Evolutionary conservation across 1,140 invertebrate species (phyloP), one percentile per base, ranked within the genome.

Genomic region (Diorhabda elongata): DNA sequence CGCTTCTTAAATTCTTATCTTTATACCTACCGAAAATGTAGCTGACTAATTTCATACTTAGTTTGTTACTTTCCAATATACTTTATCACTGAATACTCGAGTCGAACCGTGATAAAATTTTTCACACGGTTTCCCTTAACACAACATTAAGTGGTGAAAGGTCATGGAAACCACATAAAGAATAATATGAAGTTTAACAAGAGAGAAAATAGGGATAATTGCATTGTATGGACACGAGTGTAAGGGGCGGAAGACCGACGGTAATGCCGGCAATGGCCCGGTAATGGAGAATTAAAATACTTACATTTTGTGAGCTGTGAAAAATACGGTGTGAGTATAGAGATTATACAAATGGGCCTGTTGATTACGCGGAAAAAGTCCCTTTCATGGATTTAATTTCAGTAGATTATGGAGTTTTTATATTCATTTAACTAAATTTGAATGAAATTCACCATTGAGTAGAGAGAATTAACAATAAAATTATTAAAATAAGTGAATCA

Each of bases 211-310:
- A 41, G 47, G 64, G 64, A 65, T 65, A 65, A 65, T 65, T 65
- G 64, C 64, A 65, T 65, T 58, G 47, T 65, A 65, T 65, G 64
- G 61, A 62, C 61, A 11, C 42, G 9, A 44, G 61, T 41, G 42
- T 43, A 7, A n/a, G 61, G 43, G 42, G 43, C 11, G 44, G 44
- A 62, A 42, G 47, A 52, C 59, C 59, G 59, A 59, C 26, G 26
- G 59, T 61, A 61, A 61, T 61, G 42, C 8, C 26, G 59, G 59
- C 42, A 42, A 59, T 26, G 11, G 58, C 58, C 41, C 42, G 61
- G 42, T 64, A 65, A 65, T 65, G 64, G 64, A 7, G 64, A 65
- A 65, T 65, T 65, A 65, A 65, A 65, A 65, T 65, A 65, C 64
- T 65, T 57, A 65, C 44, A 43, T 3, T 65, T 58, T 57, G 64